Base-by-base conservation (phyloP, 2,113 vertebrate genomes). In the Ondatra zibethicus region DNA sequence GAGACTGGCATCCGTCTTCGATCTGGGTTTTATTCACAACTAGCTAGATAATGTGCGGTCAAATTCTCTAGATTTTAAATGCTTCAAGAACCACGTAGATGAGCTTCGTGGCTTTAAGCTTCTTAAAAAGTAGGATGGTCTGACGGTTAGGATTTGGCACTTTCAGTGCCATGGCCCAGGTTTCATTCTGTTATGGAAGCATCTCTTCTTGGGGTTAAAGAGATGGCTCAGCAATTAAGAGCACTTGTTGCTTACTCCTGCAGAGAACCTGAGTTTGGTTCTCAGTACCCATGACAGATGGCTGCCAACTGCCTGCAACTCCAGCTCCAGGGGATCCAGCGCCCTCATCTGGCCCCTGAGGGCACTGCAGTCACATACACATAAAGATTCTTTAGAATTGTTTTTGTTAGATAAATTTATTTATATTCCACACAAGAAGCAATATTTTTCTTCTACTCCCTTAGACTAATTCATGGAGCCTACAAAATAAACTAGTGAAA, bases 401-500 rank as follows among this genome's bases (percentile, higher is more conserved):
- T 65, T 36, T 68, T 68, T 25, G 36, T 87, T 68, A 87, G 29
- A 33, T 68, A 47, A 13, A 87, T 87, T 31, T 94, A 52, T 94
- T 93, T 94, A 1, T 29, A 47, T 77, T 95, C 68, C 55, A 1
- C 27, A 19, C 1, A 0, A 73, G 25, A 66, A 42, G 27, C 50
- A 88, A 85, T 8, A 8, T 5, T 7, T 91, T 68, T 52, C 87
- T 58, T 80, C 33, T 66, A 8, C 11, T n/a, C 21, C 85, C 58
- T 85, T 75, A 17, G 36, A 42, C 70, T 66, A 33, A 2, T 68
- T 16, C 13, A 2, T 4, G 14, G 13, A 47, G 29, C 29, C 23
- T 77, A 45, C 14, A 68, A 96, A 82, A 81, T 90, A 95, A 92
- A 78, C 36, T 39, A 86, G 52, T 80, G 50, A 45, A 75, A 63